Conservation (phyloP, 2,113 vertebrate species). For the Melanocharis versteri region DNA sequence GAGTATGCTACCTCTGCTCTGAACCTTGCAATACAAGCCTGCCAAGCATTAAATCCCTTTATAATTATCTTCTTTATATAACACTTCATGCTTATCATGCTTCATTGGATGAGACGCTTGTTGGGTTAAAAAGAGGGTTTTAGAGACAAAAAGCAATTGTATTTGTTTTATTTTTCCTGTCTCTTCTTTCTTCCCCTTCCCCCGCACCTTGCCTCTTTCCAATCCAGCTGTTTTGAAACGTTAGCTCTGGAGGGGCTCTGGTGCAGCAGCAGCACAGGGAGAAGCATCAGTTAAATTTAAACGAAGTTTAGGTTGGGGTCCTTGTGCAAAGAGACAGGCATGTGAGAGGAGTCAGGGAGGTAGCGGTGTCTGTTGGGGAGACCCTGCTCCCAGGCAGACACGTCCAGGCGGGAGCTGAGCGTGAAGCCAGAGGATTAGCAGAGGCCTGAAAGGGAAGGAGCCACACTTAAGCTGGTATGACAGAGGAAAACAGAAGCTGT, state of each 20-base stretch:
- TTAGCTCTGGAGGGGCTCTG: background rate
- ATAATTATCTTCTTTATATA: slow-evolving; percentile 73
- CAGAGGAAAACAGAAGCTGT: background rate
- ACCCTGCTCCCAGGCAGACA: background rate
- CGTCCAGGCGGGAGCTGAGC: fast-evolving
- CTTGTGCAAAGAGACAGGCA: background rate
- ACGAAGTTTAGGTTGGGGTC: background rate
- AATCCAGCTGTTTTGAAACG: background rate
- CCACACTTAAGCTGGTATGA: background rate
- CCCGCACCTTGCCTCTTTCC: background rate
- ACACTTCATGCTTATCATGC: slow-evolving; percentile 68
- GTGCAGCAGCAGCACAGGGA: fast-evolving
- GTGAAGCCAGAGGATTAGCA: slow-evolving; percentile 30
- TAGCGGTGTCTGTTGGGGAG: background rate
- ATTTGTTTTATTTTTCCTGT: slow-evolving; percentile 20
- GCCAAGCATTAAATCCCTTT: slow-evolving; percentile 72
- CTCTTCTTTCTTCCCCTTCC: background rate
- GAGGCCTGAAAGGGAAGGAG: background rate
- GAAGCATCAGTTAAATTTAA: background rate
- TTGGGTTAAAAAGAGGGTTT: slow-evolving; percentile 63
- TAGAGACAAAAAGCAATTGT: slow-evolving; percentile 47
- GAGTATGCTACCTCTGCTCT: slow-evolving; percentile 10
- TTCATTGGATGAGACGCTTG: slow-evolving; percentile 44
- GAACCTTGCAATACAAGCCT: slow-evolving; percentile 40
- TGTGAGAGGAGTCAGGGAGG: background rate